phyloP scores from a whole-genome alignment of 2,113 vertebrate genomes.

The Noctilio leporinus region DNA sequence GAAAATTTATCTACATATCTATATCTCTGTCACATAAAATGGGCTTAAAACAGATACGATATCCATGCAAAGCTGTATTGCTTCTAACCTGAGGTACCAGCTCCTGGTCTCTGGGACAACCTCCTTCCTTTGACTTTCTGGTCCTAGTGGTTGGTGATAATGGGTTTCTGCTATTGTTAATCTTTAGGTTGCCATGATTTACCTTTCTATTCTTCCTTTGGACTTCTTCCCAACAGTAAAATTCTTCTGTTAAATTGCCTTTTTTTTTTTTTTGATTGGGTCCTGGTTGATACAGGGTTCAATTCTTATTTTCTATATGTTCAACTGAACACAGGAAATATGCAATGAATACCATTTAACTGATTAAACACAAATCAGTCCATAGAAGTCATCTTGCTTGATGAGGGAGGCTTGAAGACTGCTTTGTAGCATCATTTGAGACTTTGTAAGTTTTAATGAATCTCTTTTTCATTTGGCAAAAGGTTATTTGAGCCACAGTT shows the following conservation, averaged over 20 bases:
- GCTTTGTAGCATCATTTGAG: not conserved
- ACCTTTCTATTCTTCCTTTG: not conserved
- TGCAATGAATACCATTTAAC: not conserved
- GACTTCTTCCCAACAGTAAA: not conserved
- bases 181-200: not conserved
- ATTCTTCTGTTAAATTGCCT: not conserved
- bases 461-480: constrained; percentile 55
- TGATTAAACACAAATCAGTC: not conserved
- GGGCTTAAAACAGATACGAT: constrained; percentile 61
- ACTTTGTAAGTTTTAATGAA: constrained; percentile 40
- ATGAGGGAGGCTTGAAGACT: not conserved
- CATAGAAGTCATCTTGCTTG: not conserved
- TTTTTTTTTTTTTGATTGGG: not conserved
- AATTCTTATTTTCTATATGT: not conserved
- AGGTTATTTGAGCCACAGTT: constrained; percentile 52
- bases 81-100: not conserved
- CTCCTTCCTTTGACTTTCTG: not conserved
- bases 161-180: not conserved
- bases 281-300: not conserved
- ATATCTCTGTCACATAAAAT: constrained; percentile 57
- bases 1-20: not conserved
- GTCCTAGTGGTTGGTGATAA: too few relatives aligned
- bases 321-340: not conserved
- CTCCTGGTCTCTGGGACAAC: not conserved
- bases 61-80: constrained; percentile 43